Percentiles rank a stretch among this genome's conserved stretches.
These are phyloP conservation scores for Siphlonurus alternatus DNA, from an alignment of 2,888 invertebrate genomes.

Conservation along the genomic window DNA sequence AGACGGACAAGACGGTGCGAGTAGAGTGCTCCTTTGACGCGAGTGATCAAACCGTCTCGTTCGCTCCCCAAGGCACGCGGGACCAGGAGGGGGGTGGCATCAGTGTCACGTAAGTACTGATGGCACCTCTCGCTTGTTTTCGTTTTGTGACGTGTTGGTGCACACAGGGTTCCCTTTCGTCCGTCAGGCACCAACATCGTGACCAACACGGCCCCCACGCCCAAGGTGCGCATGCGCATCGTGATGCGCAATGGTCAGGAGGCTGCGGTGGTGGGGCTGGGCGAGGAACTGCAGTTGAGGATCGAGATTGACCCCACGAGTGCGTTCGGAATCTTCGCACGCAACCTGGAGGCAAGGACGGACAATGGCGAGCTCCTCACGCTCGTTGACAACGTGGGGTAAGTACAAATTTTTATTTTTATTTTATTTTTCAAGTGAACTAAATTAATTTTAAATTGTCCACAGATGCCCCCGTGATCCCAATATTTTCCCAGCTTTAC, in stretches of 20 bases:
- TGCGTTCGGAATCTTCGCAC: conserved; percentile 28
- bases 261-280: conserved; percentile 27
- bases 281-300: conserved; percentile 27
- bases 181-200: conserved; percentile 26
- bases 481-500: conserved; percentile 27
- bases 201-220: conserved; percentile 29
- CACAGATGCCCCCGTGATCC: conserved; percentile 27
- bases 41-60: conserved; percentile 27
- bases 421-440: not conserved
- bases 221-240: conserved; percentile 27
- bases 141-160: too few relatives aligned
- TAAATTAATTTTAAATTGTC: not conserved
- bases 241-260: conserved; percentile 25
- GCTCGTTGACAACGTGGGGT: conserved; percentile 28
- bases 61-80: conserved; percentile 21
- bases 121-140: too few relatives aligned
- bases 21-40: conserved; percentile 30
- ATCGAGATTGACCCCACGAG: conserved; percentile 28
- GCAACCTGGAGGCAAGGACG: conserved; percentile 28
- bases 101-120: conserved; percentile 24
- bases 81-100: conserved; percentile 22
- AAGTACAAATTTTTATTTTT: conserved; percentile 9
- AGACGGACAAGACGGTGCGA: conserved; percentile 27
- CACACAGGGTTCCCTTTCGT: conserved; percentile 25
- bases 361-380: conserved; percentile 28